Conservation (phyloP, 2,888 invertebrate species). For the Chalcis sispes region DNA sequence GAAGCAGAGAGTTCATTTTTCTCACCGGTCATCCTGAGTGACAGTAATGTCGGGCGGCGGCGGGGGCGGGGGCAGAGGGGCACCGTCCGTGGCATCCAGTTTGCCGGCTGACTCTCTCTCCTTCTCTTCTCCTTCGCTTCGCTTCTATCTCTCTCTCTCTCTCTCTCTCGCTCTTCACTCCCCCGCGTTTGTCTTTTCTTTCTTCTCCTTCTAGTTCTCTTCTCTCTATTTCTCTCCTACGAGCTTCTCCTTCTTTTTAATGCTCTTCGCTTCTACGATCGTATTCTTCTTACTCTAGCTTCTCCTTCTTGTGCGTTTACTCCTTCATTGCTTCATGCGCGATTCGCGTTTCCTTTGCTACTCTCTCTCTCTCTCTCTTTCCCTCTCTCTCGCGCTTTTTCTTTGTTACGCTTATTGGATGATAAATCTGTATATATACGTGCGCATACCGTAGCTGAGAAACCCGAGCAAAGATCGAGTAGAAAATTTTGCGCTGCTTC, state of each 20-base stretch:
- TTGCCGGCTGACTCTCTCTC: slow-evolving; percentile 69
- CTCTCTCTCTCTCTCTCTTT: slow-evolving; percentile 56
- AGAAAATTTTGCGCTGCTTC: no score
- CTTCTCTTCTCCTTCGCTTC: neutral
- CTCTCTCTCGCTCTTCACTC: slow-evolving; percentile 7
- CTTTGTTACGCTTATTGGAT: no score
- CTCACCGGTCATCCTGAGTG: slow-evolving; percentile 75
- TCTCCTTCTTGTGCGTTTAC: slow-evolving; percentile 18
- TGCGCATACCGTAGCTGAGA: no score
- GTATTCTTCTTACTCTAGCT: slow-evolving; percentile 10
- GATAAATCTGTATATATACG: no score
- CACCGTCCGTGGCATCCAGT: slow-evolving; percentile 76
- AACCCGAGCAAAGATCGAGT: no score
- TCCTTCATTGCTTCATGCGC: neutral
- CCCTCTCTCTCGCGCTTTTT: slow-evolving; percentile 56
- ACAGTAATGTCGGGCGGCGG: slow-evolving; percentile 75
- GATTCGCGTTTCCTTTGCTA: slow-evolving; percentile 9
- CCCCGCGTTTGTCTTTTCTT: neutral
- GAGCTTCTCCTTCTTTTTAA: no score
- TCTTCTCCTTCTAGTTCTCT: slow-evolving; percentile 31
- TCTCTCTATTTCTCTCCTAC: slow-evolving; percentile 9
- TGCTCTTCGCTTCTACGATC: no score
- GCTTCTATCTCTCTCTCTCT: neutral
- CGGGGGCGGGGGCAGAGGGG: slow-evolving; percentile 70
- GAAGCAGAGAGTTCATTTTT: no score